Evolutionary conservation across 2,888 invertebrate genomes (phyloP).

Genomic region (Drepana falcataria): DNA sequence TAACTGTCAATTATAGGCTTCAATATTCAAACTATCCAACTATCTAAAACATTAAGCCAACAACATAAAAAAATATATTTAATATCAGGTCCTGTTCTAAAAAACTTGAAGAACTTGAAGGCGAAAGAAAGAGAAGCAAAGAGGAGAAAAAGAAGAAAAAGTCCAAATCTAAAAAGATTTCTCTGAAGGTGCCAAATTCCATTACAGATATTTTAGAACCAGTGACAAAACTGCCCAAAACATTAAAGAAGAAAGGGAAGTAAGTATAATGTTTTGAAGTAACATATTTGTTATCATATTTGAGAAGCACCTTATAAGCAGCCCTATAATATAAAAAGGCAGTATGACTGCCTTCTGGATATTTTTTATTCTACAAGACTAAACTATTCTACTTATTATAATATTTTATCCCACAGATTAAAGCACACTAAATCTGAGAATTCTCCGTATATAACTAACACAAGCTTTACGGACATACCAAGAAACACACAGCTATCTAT

Average conservation of each 20-base stretch:
- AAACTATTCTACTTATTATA: too few relatives aligned
- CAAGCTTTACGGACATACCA: conserved; percentile 69
- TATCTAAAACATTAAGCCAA: too few relatives aligned
- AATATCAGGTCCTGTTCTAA: conserved; percentile 80
- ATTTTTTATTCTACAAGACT: too few relatives aligned
- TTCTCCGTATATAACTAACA: conserved; percentile 52
- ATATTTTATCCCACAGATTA: conserved; percentile 46
- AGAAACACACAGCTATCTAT: conserved; percentile 39
- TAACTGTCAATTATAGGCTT: too few relatives aligned
- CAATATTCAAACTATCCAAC: too few relatives aligned
- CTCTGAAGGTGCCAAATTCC: conserved; percentile 63
- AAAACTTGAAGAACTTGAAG: conserved; percentile 77
- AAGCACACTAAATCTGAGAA: conserved; percentile 62
- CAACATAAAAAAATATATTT: neutral
- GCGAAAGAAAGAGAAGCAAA: conserved; percentile 55
- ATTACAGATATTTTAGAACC: conserved; percentile 58
- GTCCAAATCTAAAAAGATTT: conserved; percentile 59
- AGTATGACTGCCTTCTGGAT: too few relatives aligned
- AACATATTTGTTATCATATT: too few relatives aligned
- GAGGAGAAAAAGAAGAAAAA: conserved; percentile 73
- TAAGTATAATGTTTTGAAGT: conserved; percentile 32
- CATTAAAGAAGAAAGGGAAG: conserved; percentile 73
- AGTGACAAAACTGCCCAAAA: conserved; percentile 51
- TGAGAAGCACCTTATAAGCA: neutral
- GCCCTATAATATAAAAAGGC: too few relatives aligned